Conservation (phyloP, 1,140 invertebrate species). For the Papilio aristodemus region DNA sequence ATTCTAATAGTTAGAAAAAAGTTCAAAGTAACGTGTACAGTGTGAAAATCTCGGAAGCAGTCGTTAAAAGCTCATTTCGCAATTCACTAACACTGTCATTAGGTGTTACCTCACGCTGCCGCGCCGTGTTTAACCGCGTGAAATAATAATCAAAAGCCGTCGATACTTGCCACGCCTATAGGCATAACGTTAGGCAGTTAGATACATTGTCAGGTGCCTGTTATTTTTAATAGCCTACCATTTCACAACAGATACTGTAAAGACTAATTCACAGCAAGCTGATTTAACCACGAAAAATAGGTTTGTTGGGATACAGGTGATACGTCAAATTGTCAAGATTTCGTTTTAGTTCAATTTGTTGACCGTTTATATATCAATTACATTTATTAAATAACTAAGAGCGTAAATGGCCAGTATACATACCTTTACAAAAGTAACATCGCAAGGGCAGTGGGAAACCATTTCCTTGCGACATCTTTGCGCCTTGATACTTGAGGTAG, state of each 20-base stretch:
- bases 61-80: constrained; percentile 14
- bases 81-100: constrained; percentile 21
- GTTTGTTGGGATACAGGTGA: too few species aligned
- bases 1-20: neutral
- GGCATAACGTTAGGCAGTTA: neutral
- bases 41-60: constrained; percentile 3
- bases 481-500: neutral
- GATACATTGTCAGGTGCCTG: neutral
- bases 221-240: neutral
- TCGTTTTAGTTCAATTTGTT: too few species aligned
- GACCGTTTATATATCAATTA: too few species aligned
- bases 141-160: constrained; percentile 20
- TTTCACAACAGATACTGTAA: neutral
- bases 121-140: neutral
- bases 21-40: neutral
- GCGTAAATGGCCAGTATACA: too few species aligned
- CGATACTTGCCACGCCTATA: neutral
- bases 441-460: neutral
- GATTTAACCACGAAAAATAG: too few species aligned
- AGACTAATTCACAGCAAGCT: neutral
- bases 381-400: too few species aligned
- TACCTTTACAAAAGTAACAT: neutral
- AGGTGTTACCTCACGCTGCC: neutral
- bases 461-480: constrained; percentile 8
- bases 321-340: too few species aligned